phyloP scores from a whole-genome alignment of 2,888 invertebrate genomes.

The Phoronis australis region DNA sequence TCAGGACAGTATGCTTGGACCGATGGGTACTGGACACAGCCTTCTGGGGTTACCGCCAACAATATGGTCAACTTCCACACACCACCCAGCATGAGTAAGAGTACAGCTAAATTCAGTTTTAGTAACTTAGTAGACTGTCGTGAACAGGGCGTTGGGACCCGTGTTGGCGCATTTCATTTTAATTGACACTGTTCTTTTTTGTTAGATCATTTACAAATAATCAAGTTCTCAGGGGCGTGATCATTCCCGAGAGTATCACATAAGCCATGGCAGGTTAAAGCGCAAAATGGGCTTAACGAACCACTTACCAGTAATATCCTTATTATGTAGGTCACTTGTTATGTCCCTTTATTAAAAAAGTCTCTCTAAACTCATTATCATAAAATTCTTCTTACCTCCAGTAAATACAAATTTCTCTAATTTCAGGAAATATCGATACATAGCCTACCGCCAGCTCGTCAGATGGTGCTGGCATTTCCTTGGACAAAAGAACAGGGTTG shows the following conservation, averaged over 20 bases:
- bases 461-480: slow-evolving; percentile 1
- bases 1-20: neutral
- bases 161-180: no score
- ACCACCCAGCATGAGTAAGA: neutral
- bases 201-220: neutral
- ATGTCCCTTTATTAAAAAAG: neutral
- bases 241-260: no score
- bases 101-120: neutral
- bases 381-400: neutral
- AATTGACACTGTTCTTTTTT: neutral
- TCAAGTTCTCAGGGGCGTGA: no score
- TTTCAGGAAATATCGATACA: slow-evolving; percentile 1
- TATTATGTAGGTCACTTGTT: neutral
- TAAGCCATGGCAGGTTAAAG: no score
- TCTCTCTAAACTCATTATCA: neutral
- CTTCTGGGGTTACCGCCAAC: neutral
- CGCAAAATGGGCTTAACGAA: no score
- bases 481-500: neutral
- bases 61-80: neutral
- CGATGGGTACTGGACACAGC: neutral
- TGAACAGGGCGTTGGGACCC: no score
- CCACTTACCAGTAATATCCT: no score
- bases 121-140: no score
- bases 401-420: neutral
- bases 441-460: slow-evolving; percentile 1